Base-by-base conservation (phyloP, 2,888 invertebrate species). In the Pycnomerus fuliginosus region DNA sequence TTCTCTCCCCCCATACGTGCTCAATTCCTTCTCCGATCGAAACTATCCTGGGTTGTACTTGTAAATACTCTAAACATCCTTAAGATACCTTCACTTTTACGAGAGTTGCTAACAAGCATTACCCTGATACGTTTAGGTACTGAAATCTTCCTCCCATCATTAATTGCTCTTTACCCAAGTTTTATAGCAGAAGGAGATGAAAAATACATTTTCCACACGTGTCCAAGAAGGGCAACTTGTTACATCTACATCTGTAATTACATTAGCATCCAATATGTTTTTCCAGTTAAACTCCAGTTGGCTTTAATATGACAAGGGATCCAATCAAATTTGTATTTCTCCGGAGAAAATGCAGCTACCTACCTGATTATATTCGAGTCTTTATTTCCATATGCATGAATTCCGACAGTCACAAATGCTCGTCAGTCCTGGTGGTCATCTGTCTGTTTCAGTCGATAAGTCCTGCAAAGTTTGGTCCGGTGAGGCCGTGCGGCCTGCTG, bases 311-410 rank as follows among this genome's bases (percentile, higher is more conserved):
- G n/a, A n/a, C n/a, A n/a, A n/a, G n/a, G n/a, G 34, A 70, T 69
- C 68, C 68, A 69, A 69, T 70, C 68, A 69, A 65, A 69, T 70
- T 65, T 60, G 62, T 64, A 69, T 69, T 68, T 68, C 70, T 70
- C 69, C 57, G 60, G 69, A 70, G 69, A 64, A 69, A 69, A 68
- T 69, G 64, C 62, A 62, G 58, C 61, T 61, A 64, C 17, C 11
- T 67, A 62, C 61, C 64, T 68, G 68, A 69, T 69, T 69, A 67
- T 55, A 49, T 53, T 53, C 49, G 52, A 49, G 55, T 53, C 51
- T 60, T 61, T 64, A 65, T 69, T 69, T 69, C 67, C 67, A 68
- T 70, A 70, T 70, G 68, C 67, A 69, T 68, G 67, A 69, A 66
- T 57, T 60, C 58, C 55, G 68, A 68, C 67, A 61, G 61, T 58